Evolutionary conservation across 1,140 invertebrate genomes (phyloP).

Genomic region (Saccostrea glomerata): DNA sequence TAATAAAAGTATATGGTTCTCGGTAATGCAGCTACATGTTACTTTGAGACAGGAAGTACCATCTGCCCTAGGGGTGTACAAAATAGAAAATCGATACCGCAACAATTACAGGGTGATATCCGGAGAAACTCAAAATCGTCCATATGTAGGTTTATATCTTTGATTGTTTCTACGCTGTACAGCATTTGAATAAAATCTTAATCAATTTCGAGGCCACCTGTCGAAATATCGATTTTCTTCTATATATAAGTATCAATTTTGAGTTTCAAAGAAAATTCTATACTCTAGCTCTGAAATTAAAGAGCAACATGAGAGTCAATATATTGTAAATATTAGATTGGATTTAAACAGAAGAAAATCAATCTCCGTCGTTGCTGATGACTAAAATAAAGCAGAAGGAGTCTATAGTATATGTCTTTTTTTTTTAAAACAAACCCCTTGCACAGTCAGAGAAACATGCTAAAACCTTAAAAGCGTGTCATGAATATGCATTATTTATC

Average conservation of each 20-base stretch:
- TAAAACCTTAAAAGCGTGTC: too few relatives aligned
- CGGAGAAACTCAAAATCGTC: slow-evolving; percentile 16
- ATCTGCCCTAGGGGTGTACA: slow-evolving; percentile 32
- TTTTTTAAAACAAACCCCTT: too few relatives aligned
- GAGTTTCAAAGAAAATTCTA: slow-evolving; percentile 4
- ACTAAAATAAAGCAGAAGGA: too few relatives aligned
- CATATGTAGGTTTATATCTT: neutral
- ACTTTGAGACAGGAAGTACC: slow-evolving; percentile 35
- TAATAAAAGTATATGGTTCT: slow-evolving; percentile 30
- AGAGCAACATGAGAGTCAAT: too few relatives aligned
- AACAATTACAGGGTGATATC: neutral
- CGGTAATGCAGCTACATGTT: slow-evolving; percentile 22
- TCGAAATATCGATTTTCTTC: slow-evolving; percentile 7
- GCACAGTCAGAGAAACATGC: too few relatives aligned
- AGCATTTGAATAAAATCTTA: neutral
- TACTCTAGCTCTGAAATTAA: neutral
- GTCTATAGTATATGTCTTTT: too few relatives aligned
- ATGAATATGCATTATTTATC: too few relatives aligned
- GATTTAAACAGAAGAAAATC: too few relatives aligned
- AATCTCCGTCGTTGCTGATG: too few relatives aligned
- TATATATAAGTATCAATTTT: neutral
- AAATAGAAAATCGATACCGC: slow-evolving; percentile 12
- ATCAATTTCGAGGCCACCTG: neutral
- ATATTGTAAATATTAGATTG: too few relatives aligned
- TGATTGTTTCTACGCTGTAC: neutral